These are phyloP conservation scores for Turritopsis rubra DNA, from an alignment of 30 jellyfish, hydroid and myxozoan genomes.

Conservation along the genomic window DNA sequence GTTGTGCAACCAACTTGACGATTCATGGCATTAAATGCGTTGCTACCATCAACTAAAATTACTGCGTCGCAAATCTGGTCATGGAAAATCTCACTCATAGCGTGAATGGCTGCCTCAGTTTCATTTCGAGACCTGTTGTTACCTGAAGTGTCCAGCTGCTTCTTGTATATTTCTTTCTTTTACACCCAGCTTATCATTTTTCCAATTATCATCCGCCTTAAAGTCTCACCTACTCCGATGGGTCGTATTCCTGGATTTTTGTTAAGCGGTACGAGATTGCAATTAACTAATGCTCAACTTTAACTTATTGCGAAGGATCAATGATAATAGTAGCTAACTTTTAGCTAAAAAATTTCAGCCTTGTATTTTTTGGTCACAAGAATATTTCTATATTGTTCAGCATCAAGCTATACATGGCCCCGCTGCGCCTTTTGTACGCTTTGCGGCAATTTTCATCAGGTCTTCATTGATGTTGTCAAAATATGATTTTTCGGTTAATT, in stretches of 20 bases:
- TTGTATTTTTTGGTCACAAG: too few species aligned
- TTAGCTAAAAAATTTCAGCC: too few species aligned
- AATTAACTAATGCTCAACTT: too few species aligned
- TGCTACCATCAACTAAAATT: background rate
- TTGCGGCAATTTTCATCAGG: too few species aligned
- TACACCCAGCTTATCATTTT: conserved; percentile 6
- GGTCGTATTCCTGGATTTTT: conserved; percentile 5
- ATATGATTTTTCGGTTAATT: too few species aligned
- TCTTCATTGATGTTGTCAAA: too few species aligned
- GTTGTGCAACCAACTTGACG: background rate
- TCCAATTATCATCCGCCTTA: background rate
- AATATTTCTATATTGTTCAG: too few species aligned
- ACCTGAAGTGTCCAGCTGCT: conserved; percentile 4
- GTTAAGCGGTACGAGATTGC: background rate
- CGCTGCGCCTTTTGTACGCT: too few species aligned
- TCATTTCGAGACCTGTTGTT: too few species aligned
- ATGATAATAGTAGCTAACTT: too few species aligned
- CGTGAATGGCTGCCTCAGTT: conserved; percentile 4
- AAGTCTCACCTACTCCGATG: background rate
- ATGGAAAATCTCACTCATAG: background rate
- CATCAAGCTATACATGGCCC: too few species aligned
- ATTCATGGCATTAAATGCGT: background rate
- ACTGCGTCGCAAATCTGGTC: background rate
- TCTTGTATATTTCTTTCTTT: background rate
- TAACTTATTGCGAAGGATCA: too few species aligned